These are phyloP conservation scores for Augochlora pura DNA, from an alignment of 1,140 invertebrate species.

Conservation along the genomic window DNA sequence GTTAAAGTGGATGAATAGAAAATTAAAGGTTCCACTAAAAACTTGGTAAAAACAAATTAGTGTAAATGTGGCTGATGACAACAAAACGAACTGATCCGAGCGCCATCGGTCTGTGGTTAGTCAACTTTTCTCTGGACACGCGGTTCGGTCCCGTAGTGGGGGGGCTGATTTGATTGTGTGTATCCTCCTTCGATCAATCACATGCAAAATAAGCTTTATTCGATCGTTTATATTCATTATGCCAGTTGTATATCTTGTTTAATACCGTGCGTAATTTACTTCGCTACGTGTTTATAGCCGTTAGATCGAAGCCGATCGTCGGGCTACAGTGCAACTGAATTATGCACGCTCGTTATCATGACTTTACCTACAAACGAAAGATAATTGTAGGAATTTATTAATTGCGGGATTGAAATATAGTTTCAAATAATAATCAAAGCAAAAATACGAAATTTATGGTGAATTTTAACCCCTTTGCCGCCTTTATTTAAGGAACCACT, in stretches of 20 bases:
- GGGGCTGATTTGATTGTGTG: not conserved
- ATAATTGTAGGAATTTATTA: too few species aligned
- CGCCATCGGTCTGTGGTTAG: slow-evolving; percentile 36
- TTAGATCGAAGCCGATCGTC: not conserved
- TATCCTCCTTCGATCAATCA: slow-evolving; percentile 28
- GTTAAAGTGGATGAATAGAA: slow-evolving; percentile 30
- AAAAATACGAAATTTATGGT: too few species aligned
- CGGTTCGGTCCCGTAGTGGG: slow-evolving; percentile 27
- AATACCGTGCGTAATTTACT: not conserved
- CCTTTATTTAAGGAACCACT: too few species aligned
- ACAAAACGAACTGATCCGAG: slow-evolving; percentile 64
- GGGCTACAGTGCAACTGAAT: not conserved
- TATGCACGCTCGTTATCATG: not conserved
- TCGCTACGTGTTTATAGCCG: not conserved
- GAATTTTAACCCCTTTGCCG: too few species aligned
- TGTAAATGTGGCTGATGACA: slow-evolving; percentile 68
- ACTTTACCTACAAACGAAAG: too few species aligned
- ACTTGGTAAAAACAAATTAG: slow-evolving; percentile 65
- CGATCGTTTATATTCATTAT: slow-evolving; percentile 2
- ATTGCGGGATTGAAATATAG: too few species aligned
- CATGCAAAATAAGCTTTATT: slow-evolving; percentile 1
- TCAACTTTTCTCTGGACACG: slow-evolving; percentile 39
- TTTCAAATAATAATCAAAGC: too few species aligned
- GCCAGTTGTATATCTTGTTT: not conserved
- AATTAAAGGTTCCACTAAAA: slow-evolving; percentile 57